A percentile compares a stretch with the other conserved stretches of the same genome.
phyloP scores from a whole-genome alignment of 2,113 vertebrate genomes.

The Ellobius talpinus region DNA sequence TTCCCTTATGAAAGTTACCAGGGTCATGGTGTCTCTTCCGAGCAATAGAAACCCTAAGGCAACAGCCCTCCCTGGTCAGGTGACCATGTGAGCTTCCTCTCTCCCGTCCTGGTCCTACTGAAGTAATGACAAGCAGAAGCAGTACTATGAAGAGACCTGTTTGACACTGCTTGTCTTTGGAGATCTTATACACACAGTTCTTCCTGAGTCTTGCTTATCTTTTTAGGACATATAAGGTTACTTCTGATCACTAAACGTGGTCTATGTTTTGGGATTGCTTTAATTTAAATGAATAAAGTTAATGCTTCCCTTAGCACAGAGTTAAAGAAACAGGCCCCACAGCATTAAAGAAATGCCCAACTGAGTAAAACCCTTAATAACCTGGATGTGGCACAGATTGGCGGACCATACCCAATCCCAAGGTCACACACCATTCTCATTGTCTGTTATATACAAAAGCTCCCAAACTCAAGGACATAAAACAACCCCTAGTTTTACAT shows the following conservation, averaged over 20 bases:
- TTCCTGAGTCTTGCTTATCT: background rate
- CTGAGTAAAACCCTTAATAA: background rate
- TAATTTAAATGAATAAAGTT: background rate
- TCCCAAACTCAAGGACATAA: background rate
- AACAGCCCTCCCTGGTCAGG: background rate
- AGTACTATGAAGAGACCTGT: background rate
- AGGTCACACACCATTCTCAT: background rate
- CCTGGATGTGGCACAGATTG: background rate
- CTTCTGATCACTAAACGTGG: background rate
- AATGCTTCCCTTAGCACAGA: background rate
- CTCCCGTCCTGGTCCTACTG: background rate
- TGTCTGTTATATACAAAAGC: background rate
- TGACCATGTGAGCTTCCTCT: background rate
- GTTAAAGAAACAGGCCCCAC: background rate
- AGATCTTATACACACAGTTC: background rate
- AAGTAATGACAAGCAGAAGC: background rate
- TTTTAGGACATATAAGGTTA: background rate
- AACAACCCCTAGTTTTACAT: background rate
- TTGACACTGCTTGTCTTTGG: background rate
- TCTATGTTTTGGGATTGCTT: background rate
- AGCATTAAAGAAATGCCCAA: background rate
- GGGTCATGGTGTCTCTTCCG: background rate
- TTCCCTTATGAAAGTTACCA: background rate
- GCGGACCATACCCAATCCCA: background rate
- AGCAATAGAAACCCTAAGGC: background rate